A percentile compares a stretch with the other conserved stretches of the same genome.
Evolutionary conservation across 1,140 invertebrate species (phyloP).

Genomic region (Leptinotarsa defecta): DNA sequence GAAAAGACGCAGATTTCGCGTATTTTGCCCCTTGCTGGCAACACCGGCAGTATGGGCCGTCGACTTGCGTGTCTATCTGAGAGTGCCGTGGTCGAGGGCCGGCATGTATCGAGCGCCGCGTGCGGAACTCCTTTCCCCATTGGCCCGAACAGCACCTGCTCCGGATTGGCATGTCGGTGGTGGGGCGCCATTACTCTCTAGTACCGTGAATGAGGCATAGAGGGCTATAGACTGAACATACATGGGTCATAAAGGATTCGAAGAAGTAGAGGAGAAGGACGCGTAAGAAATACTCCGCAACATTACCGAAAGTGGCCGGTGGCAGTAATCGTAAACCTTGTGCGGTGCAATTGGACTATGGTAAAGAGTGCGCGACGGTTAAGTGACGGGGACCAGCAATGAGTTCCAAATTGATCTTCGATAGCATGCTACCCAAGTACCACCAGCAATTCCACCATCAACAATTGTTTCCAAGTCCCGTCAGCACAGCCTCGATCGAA

Average conservation of each 20-base stretch:
- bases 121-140: slow-evolving; percentile 48
- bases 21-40: too few relatives aligned
- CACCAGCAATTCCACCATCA: slow-evolving; percentile 79
- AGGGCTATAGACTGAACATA: slow-evolving; percentile 70
- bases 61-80: slow-evolving; percentile 21
- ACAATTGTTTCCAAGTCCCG: slow-evolving; percentile 63
- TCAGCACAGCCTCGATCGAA: slow-evolving; percentile 56
- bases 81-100: slow-evolving; percentile 41
- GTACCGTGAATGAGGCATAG: slow-evolving; percentile 68
- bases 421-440: slow-evolving; percentile 96
- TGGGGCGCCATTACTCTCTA: slow-evolving; percentile 67
- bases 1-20: too few relatives aligned
- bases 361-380: slow-evolving; percentile 51
- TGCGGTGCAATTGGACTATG: slow-evolving; percentile 47
- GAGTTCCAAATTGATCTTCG: slow-evolving; percentile 95
- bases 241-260: slow-evolving; percentile 71
- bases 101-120: slow-evolving; percentile 49
- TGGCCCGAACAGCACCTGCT: slow-evolving; percentile 56
- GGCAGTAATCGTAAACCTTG: slow-evolving; percentile 45
- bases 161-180: slow-evolving; percentile 52
- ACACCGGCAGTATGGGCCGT: slow-evolving; percentile 20
- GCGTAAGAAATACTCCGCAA: slow-evolving; percentile 61
- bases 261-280: slow-evolving; percentile 69
- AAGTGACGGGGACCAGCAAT: slow-evolving; percentile 64
- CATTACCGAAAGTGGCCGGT: slow-evolving; percentile 50